Conservation (phyloP, 2,113 vertebrate species). For the Gobius niger region DNA sequence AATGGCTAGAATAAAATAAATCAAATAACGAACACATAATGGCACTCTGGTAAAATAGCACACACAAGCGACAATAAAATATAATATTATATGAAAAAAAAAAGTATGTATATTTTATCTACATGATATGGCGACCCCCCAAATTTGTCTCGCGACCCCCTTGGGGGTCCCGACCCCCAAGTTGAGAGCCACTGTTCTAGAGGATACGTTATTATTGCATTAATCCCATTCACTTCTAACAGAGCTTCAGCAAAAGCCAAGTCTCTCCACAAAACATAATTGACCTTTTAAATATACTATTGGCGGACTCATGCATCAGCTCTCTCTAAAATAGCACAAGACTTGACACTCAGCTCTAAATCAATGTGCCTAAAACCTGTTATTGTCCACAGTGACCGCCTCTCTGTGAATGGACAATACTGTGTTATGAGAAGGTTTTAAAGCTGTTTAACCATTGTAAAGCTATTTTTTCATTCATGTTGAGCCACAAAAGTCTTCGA, state of each 20-base stretch:
- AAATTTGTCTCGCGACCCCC: no score
- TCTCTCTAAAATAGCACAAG: conserved; percentile 21
- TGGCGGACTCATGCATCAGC: conserved; percentile 16
- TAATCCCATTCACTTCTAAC: conserved; percentile 31
- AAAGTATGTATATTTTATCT: no score
- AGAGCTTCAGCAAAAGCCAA: conserved; percentile 27
- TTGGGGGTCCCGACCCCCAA: no score
- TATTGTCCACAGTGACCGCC: conserved; percentile 55
- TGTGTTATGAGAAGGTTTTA: conserved; percentile 42
- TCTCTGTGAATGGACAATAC: conserved; percentile 62
- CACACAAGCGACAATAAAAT: no score
- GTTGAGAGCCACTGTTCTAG: no score
- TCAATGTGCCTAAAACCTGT: conserved; percentile 63
- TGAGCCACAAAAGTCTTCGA: conserved; percentile 65
- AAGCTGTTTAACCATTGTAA: conserved; percentile 26
- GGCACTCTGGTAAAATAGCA: no score
- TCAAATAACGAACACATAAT: no score
- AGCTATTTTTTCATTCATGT: conserved; percentile 53
- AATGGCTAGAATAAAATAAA: no score
- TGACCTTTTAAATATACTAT: conserved; percentile 25
- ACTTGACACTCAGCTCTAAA: conserved; percentile 35
- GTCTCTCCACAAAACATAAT: conserved; percentile 21
- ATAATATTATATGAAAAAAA: no score
- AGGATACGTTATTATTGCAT: conserved; percentile 25
- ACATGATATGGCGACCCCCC: no score